Evolutionary conservation across 2,113 vertebrate genomes (phyloP), one percentile per base, ranked within the genome.

Genomic region (Sander lucioperca): DNA sequence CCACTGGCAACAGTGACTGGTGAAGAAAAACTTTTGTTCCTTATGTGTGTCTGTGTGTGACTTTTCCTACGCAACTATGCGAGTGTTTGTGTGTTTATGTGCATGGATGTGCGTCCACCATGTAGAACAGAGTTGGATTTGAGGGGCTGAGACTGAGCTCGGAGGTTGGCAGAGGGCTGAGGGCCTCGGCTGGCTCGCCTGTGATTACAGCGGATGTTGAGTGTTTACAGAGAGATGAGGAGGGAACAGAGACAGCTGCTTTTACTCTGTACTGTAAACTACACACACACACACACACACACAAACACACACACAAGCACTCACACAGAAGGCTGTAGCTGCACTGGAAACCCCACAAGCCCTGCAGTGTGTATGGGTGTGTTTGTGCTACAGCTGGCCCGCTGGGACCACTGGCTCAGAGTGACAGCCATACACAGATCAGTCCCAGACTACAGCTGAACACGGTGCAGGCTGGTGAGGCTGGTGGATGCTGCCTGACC

Each of bases 261-360:
- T 93, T 91, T 89, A 94, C 90, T 94, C 90, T 94, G 88, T 86
- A 92, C 91, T 92, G 88, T 92, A 91, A 94, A 92, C 94, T 82
- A 76, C 85, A 89, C 84, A 85, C 75, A 87, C 58, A 83, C 58
- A 76, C 85, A 89, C 84, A 85, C 75, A 87, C 58, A 57, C 57
- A 80, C 66, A 83, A 50, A 59, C 59, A 83, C 58, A 85, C 43
- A 89, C 82, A 85, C 83, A 74, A 61, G 74, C 85, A 78, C 88
- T 90, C 85, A 91, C 83, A 89, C 88, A 91, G 79, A 83, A 78
- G 82, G 80, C 87, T 91, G 87, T 62, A 86, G 87, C 86, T 89
- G 82, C 67, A 92, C 58, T 93, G 87, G 91, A 92, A 92, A 88
- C 88, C 92, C 91, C 87, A 93, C 86, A 92, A 91, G 92, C 91